Conservation (phyloP, 2,888 invertebrate genomes). For the Aquatica leii region DNA sequence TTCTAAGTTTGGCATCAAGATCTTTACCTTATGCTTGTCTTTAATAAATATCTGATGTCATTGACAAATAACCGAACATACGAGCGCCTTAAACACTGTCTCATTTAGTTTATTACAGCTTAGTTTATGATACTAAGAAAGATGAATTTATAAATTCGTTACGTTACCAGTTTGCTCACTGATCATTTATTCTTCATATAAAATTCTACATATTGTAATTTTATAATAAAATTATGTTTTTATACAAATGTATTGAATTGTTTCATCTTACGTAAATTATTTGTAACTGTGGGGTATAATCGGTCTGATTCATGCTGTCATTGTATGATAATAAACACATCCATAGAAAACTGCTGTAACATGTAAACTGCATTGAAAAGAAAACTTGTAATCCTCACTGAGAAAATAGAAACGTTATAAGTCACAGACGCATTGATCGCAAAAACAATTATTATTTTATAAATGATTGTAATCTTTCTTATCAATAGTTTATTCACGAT, state of each 20-base stretch:
- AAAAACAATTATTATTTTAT: too few relatives aligned
- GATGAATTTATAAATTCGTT: constrained; percentile 40
- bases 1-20: constrained; percentile 56
- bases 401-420: too few relatives aligned
- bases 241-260: constrained; percentile 30
- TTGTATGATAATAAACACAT: too few relatives aligned
- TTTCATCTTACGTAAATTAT: too few relatives aligned
- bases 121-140: constrained; percentile 38
- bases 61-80: constrained; percentile 60
- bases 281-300: too few relatives aligned
- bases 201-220: constrained; percentile 31
- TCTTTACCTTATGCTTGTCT: constrained; percentile 58
- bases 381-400: too few relatives aligned
- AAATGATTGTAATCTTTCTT: too few relatives aligned
- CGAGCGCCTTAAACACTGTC: constrained; percentile 53
- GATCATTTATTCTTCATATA: constrained; percentile 33
- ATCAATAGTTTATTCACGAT: too few relatives aligned
- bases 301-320: too few relatives aligned
- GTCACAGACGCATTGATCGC: too few relatives aligned
- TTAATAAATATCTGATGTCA: constrained; percentile 61
- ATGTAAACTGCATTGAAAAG: too few relatives aligned
- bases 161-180: constrained; percentile 29
- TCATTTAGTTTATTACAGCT: constrained; percentile 52
- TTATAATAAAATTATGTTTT: constrained; percentile 9
- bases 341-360: too few relatives aligned